These are phyloP conservation scores for Bombus haemorrhoidalis DNA, from an alignment of 1,140 invertebrate genomes.

Conservation along the genomic window DNA sequence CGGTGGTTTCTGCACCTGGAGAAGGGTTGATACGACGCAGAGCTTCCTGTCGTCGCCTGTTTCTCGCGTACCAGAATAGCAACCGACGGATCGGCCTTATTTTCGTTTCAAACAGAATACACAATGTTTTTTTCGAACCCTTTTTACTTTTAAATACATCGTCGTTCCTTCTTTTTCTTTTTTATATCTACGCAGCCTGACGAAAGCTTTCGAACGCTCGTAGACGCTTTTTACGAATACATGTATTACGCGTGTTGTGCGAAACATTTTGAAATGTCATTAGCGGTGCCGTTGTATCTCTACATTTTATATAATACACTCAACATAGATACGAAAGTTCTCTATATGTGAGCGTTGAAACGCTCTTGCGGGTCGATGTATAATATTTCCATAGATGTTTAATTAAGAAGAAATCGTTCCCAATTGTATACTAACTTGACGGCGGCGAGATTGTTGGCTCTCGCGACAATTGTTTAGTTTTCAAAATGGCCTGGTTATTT, in stretches of 20 bases:
- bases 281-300: too few relatives aligned
- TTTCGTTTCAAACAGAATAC: conserved; percentile 6
- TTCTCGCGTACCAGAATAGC: conserved; percentile 39
- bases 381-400: neutral
- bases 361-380: neutral
- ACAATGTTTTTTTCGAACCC: neutral
- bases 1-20: conserved; percentile 68
- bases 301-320: too few relatives aligned
- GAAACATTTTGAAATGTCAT: neutral
- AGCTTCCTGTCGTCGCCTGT: conserved; percentile 40
- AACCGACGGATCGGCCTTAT: neutral
- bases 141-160: neutral
- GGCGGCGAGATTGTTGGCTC: neutral
- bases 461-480: too few relatives aligned
- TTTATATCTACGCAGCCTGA: neutral
- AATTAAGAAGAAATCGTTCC: neutral
- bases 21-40: conserved; percentile 60
- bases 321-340: neutral
- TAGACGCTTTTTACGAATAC: neutral
- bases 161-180: neutral
- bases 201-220: neutral
- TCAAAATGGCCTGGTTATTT: neutral
- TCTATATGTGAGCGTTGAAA: neutral
- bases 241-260: neutral
- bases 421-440: too few relatives aligned